Evolutionary conservation across 2,113 vertebrate genomes (phyloP), one percentile per base, ranked within the genome.

Genomic region (Glareola pratincola): DNA sequence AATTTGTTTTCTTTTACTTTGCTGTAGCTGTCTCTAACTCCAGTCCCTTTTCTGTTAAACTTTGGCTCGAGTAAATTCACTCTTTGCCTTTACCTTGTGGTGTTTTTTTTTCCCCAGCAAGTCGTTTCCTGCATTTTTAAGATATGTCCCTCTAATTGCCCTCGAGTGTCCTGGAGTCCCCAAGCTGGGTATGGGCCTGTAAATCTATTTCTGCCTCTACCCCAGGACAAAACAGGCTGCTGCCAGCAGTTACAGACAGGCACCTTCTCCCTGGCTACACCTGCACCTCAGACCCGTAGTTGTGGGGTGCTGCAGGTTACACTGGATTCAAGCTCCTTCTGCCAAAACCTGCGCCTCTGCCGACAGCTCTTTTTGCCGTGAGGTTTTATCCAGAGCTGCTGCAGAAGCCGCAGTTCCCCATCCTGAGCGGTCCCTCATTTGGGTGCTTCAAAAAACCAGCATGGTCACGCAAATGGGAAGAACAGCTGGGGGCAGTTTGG

Each of bases 391-490:
- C 43, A 34, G 51, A 63, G 34, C 30, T 4, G 1, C 18, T 69
- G 43, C 72, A 54, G 39, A 36, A 60, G 56, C 57, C 48, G 48
- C 23, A 9, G 7, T 6, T 76, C 39, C 30, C 51, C 36, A 29
- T 0, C 43, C 39, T 18, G 11, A 57, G 57, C 6, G 16, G 10
- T 50, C 17, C 26, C 15, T 77, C 20, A 1, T 37, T 17, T 11
- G 51, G 13, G 24, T 4, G 2, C 47, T 66, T 60, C 37, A 39
- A 34, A 34, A 59, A 17, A 6, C 7, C 57, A 45, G 23, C 20
- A 2, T 0, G 12, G 26, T 12, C 27, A 22, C 0, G 0, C 24
- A 63, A 34, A 66, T 0, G 12, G 59, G n/a, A 36, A 45, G 16
- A 43, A 4, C 14, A 27, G 22, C 2, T 43, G n/a, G 59, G 36